phyloP scores from a whole-genome alignment of 2,113 vertebrate genomes.

The Phalacrocorax carbo region DNA sequence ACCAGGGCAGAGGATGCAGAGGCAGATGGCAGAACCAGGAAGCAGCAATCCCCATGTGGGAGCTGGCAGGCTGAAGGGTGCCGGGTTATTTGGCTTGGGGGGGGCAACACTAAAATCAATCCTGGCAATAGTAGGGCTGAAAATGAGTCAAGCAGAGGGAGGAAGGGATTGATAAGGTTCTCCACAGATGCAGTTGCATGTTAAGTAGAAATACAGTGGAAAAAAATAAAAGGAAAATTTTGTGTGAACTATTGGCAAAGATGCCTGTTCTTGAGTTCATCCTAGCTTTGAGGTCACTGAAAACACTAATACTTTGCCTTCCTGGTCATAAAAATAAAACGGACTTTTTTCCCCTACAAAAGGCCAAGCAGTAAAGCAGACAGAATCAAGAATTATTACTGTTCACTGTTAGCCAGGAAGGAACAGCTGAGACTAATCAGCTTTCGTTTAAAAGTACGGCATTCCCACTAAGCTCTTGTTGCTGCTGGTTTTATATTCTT shows the following conservation, averaged over 20 bases:
- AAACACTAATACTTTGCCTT: not conserved
- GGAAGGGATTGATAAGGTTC: not conserved
- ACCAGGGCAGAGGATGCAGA: not conserved
- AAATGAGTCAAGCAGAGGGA: not conserved
- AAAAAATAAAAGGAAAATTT: not conserved
- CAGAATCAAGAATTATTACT: not conserved
- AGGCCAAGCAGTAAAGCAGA: not conserved
- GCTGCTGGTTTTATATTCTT: slow-evolving; percentile 4
- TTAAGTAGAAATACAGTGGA: not conserved
- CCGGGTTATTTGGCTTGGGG: not conserved
- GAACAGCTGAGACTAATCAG: slow-evolving; percentile 35
- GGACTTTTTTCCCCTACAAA: not conserved
- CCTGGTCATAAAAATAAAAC: not conserved
- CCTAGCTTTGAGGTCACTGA: not conserved
- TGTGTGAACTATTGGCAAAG: not conserved
- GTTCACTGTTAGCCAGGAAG: not conserved
- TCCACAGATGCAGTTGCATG: not conserved
- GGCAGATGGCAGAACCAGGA: not conserved
- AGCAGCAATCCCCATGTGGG: rapidly evolving
- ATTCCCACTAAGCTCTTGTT: slow-evolving; percentile 27
- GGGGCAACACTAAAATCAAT: not conserved
- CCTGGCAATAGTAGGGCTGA: not conserved
- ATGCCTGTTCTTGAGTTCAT: not conserved
- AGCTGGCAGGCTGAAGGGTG: not conserved
- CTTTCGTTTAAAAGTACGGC: slow-evolving; percentile 5